Evolutionary conservation across 2,797 vertebrate genomes (phyloP), one percentile per base, ranked within the genome.

Genomic region (Oreochromis mossambicus): DNA sequence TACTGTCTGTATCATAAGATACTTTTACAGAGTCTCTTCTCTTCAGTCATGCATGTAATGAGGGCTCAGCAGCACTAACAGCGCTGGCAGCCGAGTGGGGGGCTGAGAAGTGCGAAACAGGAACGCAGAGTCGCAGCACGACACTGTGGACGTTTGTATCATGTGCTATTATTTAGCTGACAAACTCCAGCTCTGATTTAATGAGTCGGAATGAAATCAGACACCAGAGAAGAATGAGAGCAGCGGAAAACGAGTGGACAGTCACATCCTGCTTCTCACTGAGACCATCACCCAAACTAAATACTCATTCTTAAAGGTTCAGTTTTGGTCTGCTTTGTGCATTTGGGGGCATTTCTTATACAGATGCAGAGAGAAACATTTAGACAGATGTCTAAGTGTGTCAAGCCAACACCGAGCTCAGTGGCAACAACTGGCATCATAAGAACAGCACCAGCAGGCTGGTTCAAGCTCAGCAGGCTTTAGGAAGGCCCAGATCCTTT

Each of bases 81-180:
- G 24, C 14, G 15, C 24, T 29, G 24, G 68, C 68, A 48, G 24
- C 24, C 1, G 10, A n/a, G 10, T n/a, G 38, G 63, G 2, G 63
- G 0, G n/a, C 38, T 68, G 63, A 43, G 38, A 68, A 48, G 15
- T 26, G 68, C 2, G 24, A 19, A 11, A 46, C 68, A 11, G 41
- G 0, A 29, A 0, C 1, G 6, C 0, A 7, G 14, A 29, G 38
- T 8, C 2, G 1, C 36, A 68, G 63, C 21, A 24, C 1, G 12
- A 26, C 3, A 26, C 38, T 15, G 19, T 38, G 63, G 63, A 68
- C n/a, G 11, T 41, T 66, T 66, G n/a, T 41, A 24, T 41, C 7
- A 1, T 3, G 0, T 0, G n/a, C 66, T 29, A 11, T 73, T 48
- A 48, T 73, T 73, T 19, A 73, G 41, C 14, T 73, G 41, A 46